Base-by-base conservation (phyloP, 2,797 vertebrate species). In the Eremophila alpestris region DNA sequence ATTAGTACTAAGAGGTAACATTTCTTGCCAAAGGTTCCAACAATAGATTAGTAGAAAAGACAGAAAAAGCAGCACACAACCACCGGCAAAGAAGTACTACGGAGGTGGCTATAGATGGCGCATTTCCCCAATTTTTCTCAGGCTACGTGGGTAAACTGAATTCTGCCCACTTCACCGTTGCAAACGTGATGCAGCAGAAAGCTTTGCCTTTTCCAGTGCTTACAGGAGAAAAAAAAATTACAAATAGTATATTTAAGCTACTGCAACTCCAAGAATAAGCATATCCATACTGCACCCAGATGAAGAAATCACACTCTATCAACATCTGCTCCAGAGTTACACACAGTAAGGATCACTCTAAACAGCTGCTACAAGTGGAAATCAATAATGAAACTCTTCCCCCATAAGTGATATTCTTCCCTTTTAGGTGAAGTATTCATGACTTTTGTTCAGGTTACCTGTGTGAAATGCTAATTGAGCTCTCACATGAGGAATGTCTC, bases 151-250 rank as follows among this genome's bases (percentile, higher is more conserved):
- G 0, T 34, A 11, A 55, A 26, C 30, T 17, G 76, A 69, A 62
- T 15, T 68, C 58, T 70, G 56, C 60, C 34, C n/a, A 11, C 43
- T 82, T 68, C 52, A 43, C 15, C 19, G 2, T 11, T 14, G 30
- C 54, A 46, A 94, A 71, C 60, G 22, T 80, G 87, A 93, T 71
- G 49, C 87, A 91, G 89, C 89, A 96, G 48, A 89, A 93, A 80
- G 12, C n/a, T 74, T 70, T 41, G 16, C 8, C 8, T 4, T 63
- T 82, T 77, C 17, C 63, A 48, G 11, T 4, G 14, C 8, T 73
- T 69, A 29, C 32, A 43, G 11, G 2, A 10, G 1, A 34, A n/a
- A 36, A 10, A 14, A 2, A 1, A 32, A 19, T 58, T 60, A 10
- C 29, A 56, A 56, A 34, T 55, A 49, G 9, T 9, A 40, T 18